Base-by-base conservation (phyloP, 2,888 invertebrate species). In the Ectobius pallidus region DNA sequence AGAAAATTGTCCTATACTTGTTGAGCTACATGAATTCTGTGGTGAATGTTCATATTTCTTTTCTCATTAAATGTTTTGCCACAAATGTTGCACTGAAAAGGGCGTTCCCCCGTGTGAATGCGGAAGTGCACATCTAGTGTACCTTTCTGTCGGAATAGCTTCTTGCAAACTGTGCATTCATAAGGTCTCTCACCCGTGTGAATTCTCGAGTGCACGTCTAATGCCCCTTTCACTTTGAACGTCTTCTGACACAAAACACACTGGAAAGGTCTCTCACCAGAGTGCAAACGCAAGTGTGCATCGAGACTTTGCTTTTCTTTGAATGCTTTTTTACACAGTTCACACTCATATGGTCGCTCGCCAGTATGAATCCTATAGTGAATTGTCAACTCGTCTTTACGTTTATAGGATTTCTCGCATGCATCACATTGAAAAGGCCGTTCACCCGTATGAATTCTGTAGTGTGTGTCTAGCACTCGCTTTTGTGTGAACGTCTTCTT, bases 401-500 rank as follows among this genome's bases (percentile, higher is more conserved):
- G 39, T 25, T 20, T 20, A 25, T 25, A 67, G 3, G 6, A 22
- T 30, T 67, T 67, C 16, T 14, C 27, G 25, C 68, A 67, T 6
- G n/a, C 46, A 22, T 6, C 25, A 46, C 46, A 58, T n/a, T 58
- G 20, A n/a, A 67, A 67, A 18, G 44, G 39, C n/a, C 27, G 18
- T 18, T 44, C 42, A 22, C 68, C 68, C 2, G 34, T 67, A 22
- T 67, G 68, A 27, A 42, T 67, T 3, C n/a, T n/a, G 11, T 18
- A 27, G 22, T 67, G 68, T 7, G 20, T n/a, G 27, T 44, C 39
- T 30, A 67, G 22, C 9, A n/a, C 18, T 22, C 39, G 16, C 3
- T 30, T 42, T 22, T 25, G 68, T 4, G 44, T 70, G 27, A 74
- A 74, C 3, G 65, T 63, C 22, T 74, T 74, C 16, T 67, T 58